Conservation (phyloP, 2,797 vertebrate species). For the Sciaenops ocellatus region DNA sequence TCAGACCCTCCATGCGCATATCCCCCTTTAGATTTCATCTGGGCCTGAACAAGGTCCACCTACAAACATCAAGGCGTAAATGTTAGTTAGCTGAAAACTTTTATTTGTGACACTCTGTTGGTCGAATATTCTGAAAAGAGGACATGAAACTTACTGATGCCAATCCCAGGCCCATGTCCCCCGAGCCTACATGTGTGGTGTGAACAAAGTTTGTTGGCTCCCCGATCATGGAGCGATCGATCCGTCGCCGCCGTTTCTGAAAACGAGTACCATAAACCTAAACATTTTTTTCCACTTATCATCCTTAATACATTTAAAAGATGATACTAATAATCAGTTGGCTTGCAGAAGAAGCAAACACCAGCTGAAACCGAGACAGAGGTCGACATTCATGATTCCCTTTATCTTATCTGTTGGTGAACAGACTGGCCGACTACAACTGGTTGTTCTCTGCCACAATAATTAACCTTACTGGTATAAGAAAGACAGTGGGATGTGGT, state of each 20-base stretch:
- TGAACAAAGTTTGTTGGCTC: conserved; percentile 93
- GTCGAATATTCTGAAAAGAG: not conserved
- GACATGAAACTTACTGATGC: conserved; percentile 69
- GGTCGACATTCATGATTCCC: not conserved
- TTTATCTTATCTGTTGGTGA: conserved; percentile 22
- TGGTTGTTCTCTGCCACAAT: not conserved
- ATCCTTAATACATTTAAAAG: not conserved
- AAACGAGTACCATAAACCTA: conserved; percentile 3
- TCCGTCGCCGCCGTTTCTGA: conserved; percentile 88
- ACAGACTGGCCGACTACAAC: conserved; percentile 2
- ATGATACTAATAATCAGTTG: not conserved
- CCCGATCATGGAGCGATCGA: conserved; percentile 92
- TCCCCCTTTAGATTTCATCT: conserved; percentile 94
- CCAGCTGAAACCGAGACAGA: not conserved
- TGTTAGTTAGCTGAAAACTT: not conserved
- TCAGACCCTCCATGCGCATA: conserved; percentile 81
- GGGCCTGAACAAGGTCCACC: conserved; percentile 89
- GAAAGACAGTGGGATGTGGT: conserved; percentile 8
- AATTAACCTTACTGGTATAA: conserved; percentile 5
- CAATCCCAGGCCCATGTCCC: conserved; percentile 86
- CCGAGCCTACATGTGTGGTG: conserved; percentile 89
- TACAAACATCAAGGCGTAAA: conserved; percentile 63
- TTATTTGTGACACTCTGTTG: too few relatives aligned
- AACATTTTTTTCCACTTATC: not conserved
- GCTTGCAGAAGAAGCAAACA: not conserved